A percentile compares a stretch with the other conserved stretches of the same genome.
These are phyloP conservation scores for Gobius niger DNA, from an alignment of 2,113 vertebrate genomes.

Conservation along the genomic window DNA sequence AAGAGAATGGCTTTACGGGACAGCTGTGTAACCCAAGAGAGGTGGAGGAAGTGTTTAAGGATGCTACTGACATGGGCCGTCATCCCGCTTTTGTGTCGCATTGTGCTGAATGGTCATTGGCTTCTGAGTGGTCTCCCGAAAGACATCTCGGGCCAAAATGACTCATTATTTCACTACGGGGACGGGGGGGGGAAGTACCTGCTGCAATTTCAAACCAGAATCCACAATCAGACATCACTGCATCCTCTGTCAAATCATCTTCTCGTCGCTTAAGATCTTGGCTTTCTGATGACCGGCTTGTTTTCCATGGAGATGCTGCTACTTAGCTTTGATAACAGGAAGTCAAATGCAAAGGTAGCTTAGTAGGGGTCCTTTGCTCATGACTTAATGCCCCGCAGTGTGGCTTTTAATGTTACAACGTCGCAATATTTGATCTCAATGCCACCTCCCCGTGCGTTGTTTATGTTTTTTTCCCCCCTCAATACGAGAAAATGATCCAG, in stretches of 20 bases:
- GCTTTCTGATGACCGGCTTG: neutral
- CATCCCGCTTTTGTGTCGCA: neutral
- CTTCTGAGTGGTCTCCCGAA: neutral
- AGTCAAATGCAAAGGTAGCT: too few species aligned
- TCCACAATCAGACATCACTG: neutral
- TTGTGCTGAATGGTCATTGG: neutral
- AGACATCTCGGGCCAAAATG: neutral
- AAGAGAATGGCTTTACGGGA: constrained; percentile 53
- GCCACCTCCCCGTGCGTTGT: too few species aligned
- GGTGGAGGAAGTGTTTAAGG: constrained; percentile 46
- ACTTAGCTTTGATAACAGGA: too few species aligned
- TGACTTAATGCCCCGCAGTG: too few species aligned
- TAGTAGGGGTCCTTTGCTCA: too few species aligned
- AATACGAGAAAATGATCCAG: constrained; percentile 18
- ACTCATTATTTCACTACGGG: neutral
- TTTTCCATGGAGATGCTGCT: too few species aligned
- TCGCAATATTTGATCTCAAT: too few species aligned
- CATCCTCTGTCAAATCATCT: neutral
- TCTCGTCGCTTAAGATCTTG: too few species aligned
- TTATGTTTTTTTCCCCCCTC: neutral
- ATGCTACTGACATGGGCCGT: constrained; percentile 35
- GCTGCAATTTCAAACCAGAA: neutral
- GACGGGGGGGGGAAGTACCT: neutral
- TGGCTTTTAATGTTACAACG: too few species aligned
- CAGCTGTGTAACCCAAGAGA: constrained; percentile 51